Evolutionary conservation across 2,888 invertebrate genomes (phyloP).

Genomic region (Odontomyia ornata): DNA sequence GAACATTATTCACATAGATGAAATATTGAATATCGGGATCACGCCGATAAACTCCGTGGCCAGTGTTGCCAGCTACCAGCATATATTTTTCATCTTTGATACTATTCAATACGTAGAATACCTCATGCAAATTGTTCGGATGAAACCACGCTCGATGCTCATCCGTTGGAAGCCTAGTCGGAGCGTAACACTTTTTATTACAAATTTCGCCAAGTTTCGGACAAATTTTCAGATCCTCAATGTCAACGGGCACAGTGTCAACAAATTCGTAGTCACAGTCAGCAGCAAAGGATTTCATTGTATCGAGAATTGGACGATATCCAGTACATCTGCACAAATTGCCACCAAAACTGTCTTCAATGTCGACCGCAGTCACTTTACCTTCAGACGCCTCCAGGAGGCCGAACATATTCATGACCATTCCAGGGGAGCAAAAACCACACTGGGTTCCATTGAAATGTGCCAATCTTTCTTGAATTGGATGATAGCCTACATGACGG

Average conservation of each 20-base stretch:
- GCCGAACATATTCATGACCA: conserved; percentile 78
- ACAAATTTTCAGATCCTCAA: conserved; percentile 47
- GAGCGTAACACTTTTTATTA: neutral
- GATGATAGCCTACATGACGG: conserved; percentile 72
- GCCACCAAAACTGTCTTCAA: conserved; percentile 80
- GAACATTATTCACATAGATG: conserved; percentile 72
- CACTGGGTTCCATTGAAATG: conserved; percentile 77
- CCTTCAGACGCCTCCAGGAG: conserved; percentile 66
- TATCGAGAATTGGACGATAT: conserved; percentile 79
- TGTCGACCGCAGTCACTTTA: conserved; percentile 69
- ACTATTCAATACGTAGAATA: conserved; percentile 36
- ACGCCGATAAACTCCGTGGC: conserved; percentile 70
- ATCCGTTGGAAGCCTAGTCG: neutral
- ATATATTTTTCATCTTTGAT: conserved; percentile 66
- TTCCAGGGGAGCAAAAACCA: conserved; percentile 80
- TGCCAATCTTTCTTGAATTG: conserved; percentile 73
- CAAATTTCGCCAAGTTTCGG: conserved; percentile 38
- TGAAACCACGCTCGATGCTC: conserved; percentile 42
- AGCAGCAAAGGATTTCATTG: conserved; percentile 77
- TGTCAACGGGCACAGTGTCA: conserved; percentile 52
- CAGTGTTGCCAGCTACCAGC: conserved; percentile 80
- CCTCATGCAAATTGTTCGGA: conserved; percentile 37
- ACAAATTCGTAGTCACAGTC: conserved; percentile 67
- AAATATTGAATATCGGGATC: conserved; percentile 63
- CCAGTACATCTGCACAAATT: conserved; percentile 85